These are phyloP conservation scores for Drosophila anceps DNA, from an alignment of 2,888 invertebrate genomes.

Conservation along the genomic window DNA sequence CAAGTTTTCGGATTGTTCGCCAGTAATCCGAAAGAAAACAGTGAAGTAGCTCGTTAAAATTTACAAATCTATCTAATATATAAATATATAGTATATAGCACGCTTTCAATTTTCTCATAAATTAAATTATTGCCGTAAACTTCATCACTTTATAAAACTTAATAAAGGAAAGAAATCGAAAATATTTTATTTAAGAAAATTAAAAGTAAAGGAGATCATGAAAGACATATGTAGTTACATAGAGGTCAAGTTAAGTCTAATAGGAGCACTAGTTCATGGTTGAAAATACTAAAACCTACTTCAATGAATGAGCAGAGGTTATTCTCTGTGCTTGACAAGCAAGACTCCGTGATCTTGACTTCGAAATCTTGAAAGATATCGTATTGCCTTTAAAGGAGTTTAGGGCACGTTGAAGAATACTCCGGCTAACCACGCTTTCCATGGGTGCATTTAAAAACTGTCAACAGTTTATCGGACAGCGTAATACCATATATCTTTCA, in stretches of 20 bases:
- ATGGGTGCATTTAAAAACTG: background rate
- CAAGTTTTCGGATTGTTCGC: background rate
- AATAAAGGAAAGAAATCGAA: background rate
- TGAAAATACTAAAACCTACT: too few relatives aligned
- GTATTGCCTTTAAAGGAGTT: background rate
- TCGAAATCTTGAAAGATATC: background rate
- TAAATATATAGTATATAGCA: background rate
- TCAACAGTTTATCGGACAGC: background rate
- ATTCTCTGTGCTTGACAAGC: too few relatives aligned
- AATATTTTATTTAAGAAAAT: slow-evolving; percentile 2
- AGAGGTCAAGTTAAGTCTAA: background rate
- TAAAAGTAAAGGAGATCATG: slow-evolving; percentile 3
- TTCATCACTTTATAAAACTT: background rate
- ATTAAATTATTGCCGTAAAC: background rate
- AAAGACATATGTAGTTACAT: background rate
- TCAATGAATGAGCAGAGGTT: background rate
- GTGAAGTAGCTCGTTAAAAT: slow-evolving; percentile 14
- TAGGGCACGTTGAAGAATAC: background rate
- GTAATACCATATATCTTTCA: background rate
- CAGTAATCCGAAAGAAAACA: background rate
- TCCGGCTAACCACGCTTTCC: background rate
- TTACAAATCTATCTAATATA: slow-evolving; percentile 19
- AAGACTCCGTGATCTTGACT: too few relatives aligned
- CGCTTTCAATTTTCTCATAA: background rate
- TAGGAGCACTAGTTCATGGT: too few relatives aligned